A percentile compares a stretch with the other conserved stretches of the same genome.
These are phyloP conservation scores for Sinocyclocheilus rhinocerous DNA, from an alignment of 2,113 vertebrate genomes.

Conservation along the genomic window DNA sequence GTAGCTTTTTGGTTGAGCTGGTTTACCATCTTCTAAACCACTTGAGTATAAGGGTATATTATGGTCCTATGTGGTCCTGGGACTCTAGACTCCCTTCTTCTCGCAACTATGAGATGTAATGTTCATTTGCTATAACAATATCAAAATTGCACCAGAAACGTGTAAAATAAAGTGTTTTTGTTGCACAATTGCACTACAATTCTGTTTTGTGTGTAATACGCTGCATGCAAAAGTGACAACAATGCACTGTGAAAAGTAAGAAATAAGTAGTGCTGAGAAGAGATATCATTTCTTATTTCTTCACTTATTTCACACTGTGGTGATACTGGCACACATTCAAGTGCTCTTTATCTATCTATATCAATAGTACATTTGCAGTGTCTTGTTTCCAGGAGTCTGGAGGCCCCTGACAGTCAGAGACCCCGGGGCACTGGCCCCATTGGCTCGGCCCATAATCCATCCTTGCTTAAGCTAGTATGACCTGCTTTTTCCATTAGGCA, in stretches of 20 bases:
- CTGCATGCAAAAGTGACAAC: background rate
- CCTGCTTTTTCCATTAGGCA: background rate
- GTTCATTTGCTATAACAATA: background rate
- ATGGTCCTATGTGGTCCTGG: background rate
- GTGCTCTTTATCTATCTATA: slow-evolving; percentile 5
- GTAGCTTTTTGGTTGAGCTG: background rate
- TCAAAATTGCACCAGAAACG: background rate
- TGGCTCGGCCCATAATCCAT: background rate
- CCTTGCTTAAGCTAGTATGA: background rate
- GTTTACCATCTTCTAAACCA: background rate
- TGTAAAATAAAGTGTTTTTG: background rate
- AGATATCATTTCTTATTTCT: background rate
- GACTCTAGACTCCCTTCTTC: background rate
- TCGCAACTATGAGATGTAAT: background rate
- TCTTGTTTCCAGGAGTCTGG: slow-evolving; percentile 21
- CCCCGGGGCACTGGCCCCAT: background rate
- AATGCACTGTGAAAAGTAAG: background rate
- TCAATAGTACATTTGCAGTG: background rate
- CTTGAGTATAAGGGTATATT: background rate
- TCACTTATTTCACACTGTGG: background rate
- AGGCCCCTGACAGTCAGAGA: background rate
- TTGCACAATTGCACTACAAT: background rate
- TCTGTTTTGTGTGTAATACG: background rate
- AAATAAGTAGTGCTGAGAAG: background rate
- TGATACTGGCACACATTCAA: background rate